phyloP scores from a whole-genome alignment of 2,113 vertebrate species.

The Himantopus leucocephalus region DNA sequence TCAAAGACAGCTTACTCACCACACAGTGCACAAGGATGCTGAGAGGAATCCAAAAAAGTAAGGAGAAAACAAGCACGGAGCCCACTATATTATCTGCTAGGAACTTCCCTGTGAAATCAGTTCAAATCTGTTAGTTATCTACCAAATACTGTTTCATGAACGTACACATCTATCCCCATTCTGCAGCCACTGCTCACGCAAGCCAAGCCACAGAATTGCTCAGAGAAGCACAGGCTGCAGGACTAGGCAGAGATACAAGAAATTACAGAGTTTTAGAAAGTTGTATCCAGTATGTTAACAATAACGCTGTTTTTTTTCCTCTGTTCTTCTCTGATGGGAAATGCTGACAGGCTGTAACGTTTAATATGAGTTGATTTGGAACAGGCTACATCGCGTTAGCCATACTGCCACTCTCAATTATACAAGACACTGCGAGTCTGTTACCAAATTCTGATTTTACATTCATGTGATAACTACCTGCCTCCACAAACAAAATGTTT shows the following conservation, averaged over 20 bases:
- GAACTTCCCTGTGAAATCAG: slow-evolving; percentile 86
- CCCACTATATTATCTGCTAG: slow-evolving; percentile 97
- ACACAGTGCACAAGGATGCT: slow-evolving; percentile 97
- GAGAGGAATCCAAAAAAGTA: slow-evolving; percentile 96
- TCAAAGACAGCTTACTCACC: slow-evolving; percentile 79
- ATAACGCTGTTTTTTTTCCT: background rate
- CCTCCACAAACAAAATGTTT: background rate
- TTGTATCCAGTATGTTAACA: background rate
- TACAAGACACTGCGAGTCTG: rapidly evolving
- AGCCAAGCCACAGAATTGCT: background rate
- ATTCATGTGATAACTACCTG: background rate
- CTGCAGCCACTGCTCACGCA: background rate
- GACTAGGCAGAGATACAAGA: background rate
- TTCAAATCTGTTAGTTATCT: background rate
- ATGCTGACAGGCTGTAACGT: background rate
- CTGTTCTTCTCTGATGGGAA: background rate
- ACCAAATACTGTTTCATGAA: background rate
- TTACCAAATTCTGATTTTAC: background rate
- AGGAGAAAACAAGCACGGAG: slow-evolving; percentile 96
- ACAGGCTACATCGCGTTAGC: background rate
- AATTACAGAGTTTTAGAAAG: background rate
- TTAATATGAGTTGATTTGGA: background rate
- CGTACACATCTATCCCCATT: background rate
- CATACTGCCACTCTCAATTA: background rate
- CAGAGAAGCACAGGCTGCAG: background rate